Evolutionary conservation across 2,113 vertebrate species (phyloP), one percentile per base, ranked within the genome.

Genomic region (Sturnus vulgaris): DNA sequence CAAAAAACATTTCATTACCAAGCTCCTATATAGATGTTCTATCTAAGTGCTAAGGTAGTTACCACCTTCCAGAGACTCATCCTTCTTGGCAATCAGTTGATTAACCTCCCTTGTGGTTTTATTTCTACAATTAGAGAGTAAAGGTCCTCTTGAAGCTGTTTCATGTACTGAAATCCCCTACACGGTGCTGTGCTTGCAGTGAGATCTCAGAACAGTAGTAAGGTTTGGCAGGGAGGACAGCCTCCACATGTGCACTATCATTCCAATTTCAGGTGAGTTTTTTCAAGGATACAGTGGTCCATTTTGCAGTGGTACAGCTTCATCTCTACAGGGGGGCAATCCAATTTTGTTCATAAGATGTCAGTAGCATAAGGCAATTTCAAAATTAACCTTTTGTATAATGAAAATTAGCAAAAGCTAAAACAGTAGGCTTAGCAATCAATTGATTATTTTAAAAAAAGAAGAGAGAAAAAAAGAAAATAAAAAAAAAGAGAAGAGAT

Each of bases 1-100:
- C 2, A 6, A 96, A 95, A 71, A 90, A 47, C 86, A 59, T 86
- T 92, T 95, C 69, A 95, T 93, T 93, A 80, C 78, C 68, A 68
- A 89, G n/a, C 73, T 55, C 33, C 57, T 27, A 8, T 21, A 61
- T 0, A 44, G 72, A 63, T 50, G 20, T 59, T 94, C 79, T 87
- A 40, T 46, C 66, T 60, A 88, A 92, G 65, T 31, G 61, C 75
- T 64, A 39, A 77, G 93, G 81, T 92, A 94, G 88, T 92, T 91
- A 71, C 83, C 66, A 79, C 82, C 68, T 96, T 78, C 39, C 40
- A 2, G 7, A 91, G 80, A 86, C 59, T 72, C n/a, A 92, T 77
- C 55, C 75, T 87, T 94, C 81, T 64, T 90, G 72, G 57, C 64
- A 93, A 80, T 47, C 23, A 76, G 83, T 60, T 79, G 61, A 92